A percentile compares a stretch with the other conserved stretches of the same genome.
Evolutionary conservation across 2,113 vertebrate genomes (phyloP).

Genomic region (Plecturocebus donacophilus): DNA sequence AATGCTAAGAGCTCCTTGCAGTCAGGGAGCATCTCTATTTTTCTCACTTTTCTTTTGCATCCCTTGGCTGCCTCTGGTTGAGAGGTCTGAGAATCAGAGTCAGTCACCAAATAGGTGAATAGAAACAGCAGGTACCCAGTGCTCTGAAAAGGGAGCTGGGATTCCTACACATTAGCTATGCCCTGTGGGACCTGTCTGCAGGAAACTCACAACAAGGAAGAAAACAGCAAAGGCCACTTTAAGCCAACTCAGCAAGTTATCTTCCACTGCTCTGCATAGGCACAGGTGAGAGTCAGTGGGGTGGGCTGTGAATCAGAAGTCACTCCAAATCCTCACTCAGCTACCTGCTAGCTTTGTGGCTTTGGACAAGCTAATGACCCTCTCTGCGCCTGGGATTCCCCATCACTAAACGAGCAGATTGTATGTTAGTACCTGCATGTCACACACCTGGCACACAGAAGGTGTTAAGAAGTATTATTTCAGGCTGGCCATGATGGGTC

Average conservation of each 20-base stretch:
- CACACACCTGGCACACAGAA: background rate
- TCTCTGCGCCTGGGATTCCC: background rate
- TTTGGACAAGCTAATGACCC: background rate
- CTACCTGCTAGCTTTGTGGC: background rate
- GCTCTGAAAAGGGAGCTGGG: accelerated
- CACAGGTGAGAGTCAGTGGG: background rate
- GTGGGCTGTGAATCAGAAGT: accelerated
- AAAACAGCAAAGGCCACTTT: background rate
- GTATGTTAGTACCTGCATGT: background rate
- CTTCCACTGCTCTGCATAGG: background rate
- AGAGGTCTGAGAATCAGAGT: background rate
- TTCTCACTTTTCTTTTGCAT: background rate
- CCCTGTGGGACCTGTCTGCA: background rate
- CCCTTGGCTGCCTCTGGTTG: background rate
- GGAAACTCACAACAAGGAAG: background rate
- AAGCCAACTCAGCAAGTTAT: background rate
- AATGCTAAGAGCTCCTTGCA: background rate
- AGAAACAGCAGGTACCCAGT: background rate
- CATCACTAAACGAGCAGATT: background rate
- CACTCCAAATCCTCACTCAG: background rate
- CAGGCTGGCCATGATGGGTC: no score
- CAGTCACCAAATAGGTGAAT: background rate
- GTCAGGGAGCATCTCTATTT: background rate
- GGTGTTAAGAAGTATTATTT: background rate
- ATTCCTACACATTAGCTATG: background rate